Conservation (phyloP, 1,140 invertebrate genomes). For the Dryas iulia region DNA sequence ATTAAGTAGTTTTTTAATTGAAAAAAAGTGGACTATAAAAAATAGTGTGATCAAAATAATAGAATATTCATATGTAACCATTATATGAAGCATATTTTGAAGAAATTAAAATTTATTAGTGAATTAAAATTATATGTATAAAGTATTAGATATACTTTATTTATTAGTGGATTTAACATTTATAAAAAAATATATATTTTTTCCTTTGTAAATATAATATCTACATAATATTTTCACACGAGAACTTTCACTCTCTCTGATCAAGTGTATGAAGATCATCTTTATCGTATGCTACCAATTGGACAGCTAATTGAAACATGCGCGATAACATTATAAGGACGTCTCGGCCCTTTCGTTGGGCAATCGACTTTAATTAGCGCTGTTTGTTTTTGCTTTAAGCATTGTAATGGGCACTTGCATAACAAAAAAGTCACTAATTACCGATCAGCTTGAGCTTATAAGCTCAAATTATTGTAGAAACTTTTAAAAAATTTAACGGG, state of each 20-base stretch:
- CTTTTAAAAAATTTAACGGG: too few relatives aligned
- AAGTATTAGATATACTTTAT: too few relatives aligned
- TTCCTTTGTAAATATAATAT: not conserved
- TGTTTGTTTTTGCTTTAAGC: conserved; percentile 45
- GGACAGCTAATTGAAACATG: conserved; percentile 61
- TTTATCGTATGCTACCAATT: conserved; percentile 54
- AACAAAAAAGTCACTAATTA: not conserved
- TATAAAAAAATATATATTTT: too few relatives aligned
- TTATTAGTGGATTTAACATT: too few relatives aligned
- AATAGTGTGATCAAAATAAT: too few relatives aligned
- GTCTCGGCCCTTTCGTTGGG: conserved; percentile 50
- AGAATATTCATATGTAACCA: too few relatives aligned
- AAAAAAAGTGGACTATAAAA: too few relatives aligned
- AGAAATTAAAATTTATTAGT: too few relatives aligned
- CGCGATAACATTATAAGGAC: conserved; percentile 40
- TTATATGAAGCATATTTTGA: too few relatives aligned
- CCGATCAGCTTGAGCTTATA: not conserved
- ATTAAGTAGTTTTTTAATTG: too few relatives aligned
- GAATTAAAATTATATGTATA: too few relatives aligned
- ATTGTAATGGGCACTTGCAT: not conserved
- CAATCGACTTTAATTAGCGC: conserved; percentile 52
- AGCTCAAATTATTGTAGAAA: not conserved
- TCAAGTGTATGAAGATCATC: conserved; percentile 32
- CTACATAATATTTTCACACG: conserved; percentile 42
- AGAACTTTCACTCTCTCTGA: conserved; percentile 49